A percentile compares a stretch with the other conserved stretches of the same genome.
Evolutionary conservation across 2,797 vertebrate species (phyloP).

Genomic region (Cryptoblepharus egeriae): DNA sequence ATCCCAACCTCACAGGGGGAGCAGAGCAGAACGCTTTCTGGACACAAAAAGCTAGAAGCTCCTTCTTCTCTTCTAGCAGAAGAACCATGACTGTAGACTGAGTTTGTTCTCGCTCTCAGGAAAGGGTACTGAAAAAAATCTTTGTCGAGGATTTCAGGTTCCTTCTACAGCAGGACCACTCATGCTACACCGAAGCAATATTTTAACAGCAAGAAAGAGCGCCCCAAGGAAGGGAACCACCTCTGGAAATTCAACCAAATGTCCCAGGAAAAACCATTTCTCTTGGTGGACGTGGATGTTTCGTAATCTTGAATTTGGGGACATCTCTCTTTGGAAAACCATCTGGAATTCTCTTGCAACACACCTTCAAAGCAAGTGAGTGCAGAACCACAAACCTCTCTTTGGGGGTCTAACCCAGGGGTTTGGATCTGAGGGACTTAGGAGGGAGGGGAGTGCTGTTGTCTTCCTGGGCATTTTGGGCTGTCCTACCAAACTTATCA

Average conservation of each 20-base stretch:
- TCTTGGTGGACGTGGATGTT: neutral
- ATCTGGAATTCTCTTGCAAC: neutral
- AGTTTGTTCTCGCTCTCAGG: neutral
- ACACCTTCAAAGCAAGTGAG: neutral
- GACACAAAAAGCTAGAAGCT: neutral
- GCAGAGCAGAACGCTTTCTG: neutral
- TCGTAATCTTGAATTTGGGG: neutral
- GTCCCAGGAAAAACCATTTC: constrained; percentile 1
- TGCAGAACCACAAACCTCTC: neutral
- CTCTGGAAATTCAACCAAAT: neutral
- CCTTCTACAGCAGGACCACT: neutral
- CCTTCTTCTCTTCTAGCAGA: neutral
- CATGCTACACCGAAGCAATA: constrained; percentile 19
- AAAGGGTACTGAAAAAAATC: constrained; percentile 1
- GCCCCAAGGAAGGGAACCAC: neutral
- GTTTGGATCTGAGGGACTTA: neutral
- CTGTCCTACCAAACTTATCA: neutral
- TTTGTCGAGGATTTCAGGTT: neutral
- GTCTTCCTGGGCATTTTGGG: neutral
- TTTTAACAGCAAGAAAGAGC: constrained; percentile 32
- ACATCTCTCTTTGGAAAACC: neutral
- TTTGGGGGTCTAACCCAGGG: neutral
- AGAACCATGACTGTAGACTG: neutral
- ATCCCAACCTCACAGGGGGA: neutral
- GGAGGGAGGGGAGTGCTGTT: neutral